These are phyloP conservation scores for Lucilia cuprina DNA, from an alignment of 1,140 invertebrate species.

Conservation along the genomic window DNA sequence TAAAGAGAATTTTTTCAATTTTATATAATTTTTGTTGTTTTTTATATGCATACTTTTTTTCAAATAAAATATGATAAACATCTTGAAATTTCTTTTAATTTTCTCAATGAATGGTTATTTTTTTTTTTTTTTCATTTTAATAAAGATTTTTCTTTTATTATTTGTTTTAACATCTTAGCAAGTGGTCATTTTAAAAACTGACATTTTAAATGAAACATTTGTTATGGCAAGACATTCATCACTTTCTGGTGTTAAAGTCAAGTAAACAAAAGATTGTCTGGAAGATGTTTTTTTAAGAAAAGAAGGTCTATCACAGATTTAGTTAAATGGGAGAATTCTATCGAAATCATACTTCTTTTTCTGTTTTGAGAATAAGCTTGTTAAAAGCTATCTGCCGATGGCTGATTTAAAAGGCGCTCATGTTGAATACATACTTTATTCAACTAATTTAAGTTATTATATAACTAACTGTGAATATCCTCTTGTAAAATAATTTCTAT, in stretches of 20 bases:
- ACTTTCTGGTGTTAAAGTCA: neutral
- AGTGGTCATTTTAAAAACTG: neutral
- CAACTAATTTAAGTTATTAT: neutral
- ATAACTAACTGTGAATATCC: neutral
- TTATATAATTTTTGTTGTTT: too few relatives aligned
- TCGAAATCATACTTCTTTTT: neutral
- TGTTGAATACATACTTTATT: too few relatives aligned
- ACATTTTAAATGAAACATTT: neutral
- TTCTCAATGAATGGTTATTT: too few relatives aligned
- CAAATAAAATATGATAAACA: too few relatives aligned
- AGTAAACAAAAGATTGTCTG: neutral
- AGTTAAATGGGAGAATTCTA: neutral
- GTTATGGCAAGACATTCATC: neutral
- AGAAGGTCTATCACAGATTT: neutral
- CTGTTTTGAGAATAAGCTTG: too few relatives aligned
- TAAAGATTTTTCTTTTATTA: neutral
- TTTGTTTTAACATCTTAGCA: neutral
- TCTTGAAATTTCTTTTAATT: too few relatives aligned
- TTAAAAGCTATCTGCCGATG: too few relatives aligned
- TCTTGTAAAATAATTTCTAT: neutral
- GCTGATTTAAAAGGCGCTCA: too few relatives aligned
- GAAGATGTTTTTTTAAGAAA: neutral
- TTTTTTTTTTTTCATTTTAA: too few relatives aligned
- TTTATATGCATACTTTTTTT: too few relatives aligned
- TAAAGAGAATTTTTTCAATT: too few relatives aligned